Percentiles rank a stretch among this genome's conserved stretches.
Evolutionary conservation across 2,113 vertebrate genomes (phyloP).

Genomic region (Sceloporus tristichus): DNA sequence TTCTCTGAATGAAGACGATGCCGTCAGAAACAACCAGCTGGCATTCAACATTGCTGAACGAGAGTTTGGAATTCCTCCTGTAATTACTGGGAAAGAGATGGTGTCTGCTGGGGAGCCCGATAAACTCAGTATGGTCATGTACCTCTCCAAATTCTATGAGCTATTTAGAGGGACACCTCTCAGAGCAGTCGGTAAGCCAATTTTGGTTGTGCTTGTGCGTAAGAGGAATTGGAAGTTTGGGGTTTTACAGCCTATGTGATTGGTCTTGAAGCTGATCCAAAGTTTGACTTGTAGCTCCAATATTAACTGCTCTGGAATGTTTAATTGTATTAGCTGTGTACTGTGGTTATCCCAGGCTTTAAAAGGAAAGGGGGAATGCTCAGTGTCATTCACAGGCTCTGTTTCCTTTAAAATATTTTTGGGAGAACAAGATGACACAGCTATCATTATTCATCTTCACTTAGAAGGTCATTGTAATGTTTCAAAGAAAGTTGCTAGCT

Average conservation of each 20-base stretch:
- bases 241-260: neutral
- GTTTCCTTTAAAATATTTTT: slow-evolving; percentile 25
- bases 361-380: neutral
- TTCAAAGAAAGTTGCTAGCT: neutral
- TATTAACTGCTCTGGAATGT: neutral
- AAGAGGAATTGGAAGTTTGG: neutral
- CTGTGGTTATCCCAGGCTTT: slow-evolving; percentile 10
- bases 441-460: slow-evolving; percentile 41
- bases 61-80: slow-evolving; percentile 90
- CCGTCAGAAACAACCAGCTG: slow-evolving; percentile 88
- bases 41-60: slow-evolving; percentile 90
- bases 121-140: slow-evolving; percentile 90
- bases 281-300: neutral
- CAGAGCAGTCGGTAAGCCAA: slow-evolving; percentile 84
- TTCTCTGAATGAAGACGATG: slow-evolving; percentile 87
- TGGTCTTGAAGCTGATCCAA: neutral
- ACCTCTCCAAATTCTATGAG: slow-evolving; percentile 96
- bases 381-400: neutral
- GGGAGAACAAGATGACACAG: slow-evolving; percentile 27
- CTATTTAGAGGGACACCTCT: slow-evolving; percentile 90
- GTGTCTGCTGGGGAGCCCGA: slow-evolving; percentile 81
- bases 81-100: slow-evolving; percentile 87
- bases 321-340: neutral
- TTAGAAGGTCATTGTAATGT: neutral
- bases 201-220: neutral